Percentiles rank a stretch among this genome's conserved stretches.
These are phyloP conservation scores for Drosophila eugracilis DNA, from an alignment of 1,140 invertebrate species.

Conservation along the genomic window DNA sequence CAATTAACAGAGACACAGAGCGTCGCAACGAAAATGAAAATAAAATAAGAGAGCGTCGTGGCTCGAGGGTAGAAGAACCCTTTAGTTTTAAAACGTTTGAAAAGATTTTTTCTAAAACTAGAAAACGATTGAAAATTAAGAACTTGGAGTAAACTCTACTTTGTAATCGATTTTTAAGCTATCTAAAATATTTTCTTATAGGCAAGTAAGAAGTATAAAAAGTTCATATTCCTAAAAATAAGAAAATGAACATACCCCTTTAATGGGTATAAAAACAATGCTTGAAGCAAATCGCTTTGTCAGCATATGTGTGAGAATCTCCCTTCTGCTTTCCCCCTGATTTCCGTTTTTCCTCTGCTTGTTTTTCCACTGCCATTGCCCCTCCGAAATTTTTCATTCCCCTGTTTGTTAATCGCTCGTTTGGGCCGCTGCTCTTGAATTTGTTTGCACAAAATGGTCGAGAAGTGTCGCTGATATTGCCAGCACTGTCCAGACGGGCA, in stretches of 20 bases:
- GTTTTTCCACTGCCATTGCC: conserved; percentile 7
- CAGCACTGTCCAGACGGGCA: conserved; percentile 6
- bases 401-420: conserved; percentile 54
- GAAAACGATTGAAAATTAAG: no score
- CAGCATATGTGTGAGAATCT: conserved; percentile 21
- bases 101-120: no score
- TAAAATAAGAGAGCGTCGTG: background rate
- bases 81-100: background rate
- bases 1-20: conserved; percentile 61
- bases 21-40: conserved; percentile 27
- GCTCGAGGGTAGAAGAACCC: background rate
- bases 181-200: background rate
- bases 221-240: background rate
- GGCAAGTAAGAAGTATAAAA: no score
- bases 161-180: no score
- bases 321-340: conserved; percentile 2
- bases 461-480: conserved; percentile 60
- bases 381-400: background rate
- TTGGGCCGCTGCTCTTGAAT: conserved; percentile 43
- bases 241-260: background rate
- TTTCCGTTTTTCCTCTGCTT: conserved; percentile 29
- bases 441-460: conserved; percentile 65
- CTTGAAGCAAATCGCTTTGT: conserved; percentile 14
- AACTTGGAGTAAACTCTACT: no score
- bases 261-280: conserved; percentile 20